phyloP scores from a whole-genome alignment of 2,797 vertebrate species.

The Erethizon dorsatum region DNA sequence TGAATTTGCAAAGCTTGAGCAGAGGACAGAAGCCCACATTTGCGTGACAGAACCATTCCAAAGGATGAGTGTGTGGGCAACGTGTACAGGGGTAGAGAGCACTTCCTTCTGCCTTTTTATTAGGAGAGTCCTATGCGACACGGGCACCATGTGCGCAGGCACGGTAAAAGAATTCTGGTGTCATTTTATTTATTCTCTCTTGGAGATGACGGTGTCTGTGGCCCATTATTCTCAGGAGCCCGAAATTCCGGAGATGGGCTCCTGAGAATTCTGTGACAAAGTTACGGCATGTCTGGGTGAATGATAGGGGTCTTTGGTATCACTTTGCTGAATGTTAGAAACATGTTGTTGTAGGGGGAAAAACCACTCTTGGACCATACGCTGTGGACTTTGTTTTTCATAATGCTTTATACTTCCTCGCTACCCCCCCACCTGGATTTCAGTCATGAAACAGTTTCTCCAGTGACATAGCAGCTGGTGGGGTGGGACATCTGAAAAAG shows the following conservation, averaged over 20 bases:
- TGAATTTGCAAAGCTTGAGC: not conserved
- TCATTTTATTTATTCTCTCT: not conserved
- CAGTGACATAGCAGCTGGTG: not conserved
- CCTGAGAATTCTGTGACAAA: not conserved
- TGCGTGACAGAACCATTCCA: not conserved
- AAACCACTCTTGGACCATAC: not conserved
- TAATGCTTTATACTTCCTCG: not conserved
- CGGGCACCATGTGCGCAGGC: not conserved
- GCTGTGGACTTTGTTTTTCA: not conserved
- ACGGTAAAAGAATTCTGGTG: accelerated
- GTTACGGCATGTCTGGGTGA: not conserved
- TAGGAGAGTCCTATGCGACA: not conserved
- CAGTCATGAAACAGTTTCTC: not conserved
- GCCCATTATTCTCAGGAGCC: too few species aligned
- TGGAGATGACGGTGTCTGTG: not conserved
- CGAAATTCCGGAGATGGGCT: not conserved
- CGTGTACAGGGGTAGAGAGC: not conserved
- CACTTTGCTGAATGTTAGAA: not conserved
- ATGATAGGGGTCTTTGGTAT: not conserved
- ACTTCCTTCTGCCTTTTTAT: not conserved
- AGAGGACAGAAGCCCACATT: not conserved
- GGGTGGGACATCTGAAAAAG: not conserved
- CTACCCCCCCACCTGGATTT: not conserved
- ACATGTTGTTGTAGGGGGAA: too few species aligned
- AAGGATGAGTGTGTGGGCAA: accelerated